A percentile compares a stretch with the other conserved stretches of the same genome.
Evolutionary conservation across 2,113 vertebrate genomes (phyloP).

Genomic region (Hipposideros armiger): DNA sequence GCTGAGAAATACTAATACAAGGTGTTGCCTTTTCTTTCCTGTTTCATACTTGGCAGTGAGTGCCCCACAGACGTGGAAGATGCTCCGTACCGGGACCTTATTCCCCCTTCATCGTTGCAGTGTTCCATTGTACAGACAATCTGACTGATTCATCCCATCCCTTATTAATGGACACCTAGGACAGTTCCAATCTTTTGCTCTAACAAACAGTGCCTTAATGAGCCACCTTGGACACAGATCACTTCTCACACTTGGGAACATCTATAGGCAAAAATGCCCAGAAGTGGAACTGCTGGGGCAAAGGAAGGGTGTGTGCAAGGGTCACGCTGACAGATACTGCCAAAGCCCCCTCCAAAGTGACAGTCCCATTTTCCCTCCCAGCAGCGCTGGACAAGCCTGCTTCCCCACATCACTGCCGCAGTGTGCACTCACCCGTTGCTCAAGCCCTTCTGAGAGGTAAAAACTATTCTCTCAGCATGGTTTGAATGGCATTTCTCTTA

Average conservation of each 20-base stretch:
- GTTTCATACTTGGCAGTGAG: background rate
- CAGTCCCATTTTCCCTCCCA: background rate
- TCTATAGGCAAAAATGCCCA: background rate
- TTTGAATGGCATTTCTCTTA: slow-evolving; percentile 11
- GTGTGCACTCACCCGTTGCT: background rate
- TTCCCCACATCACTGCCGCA: background rate
- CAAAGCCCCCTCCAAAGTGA: background rate
- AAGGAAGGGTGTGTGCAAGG: background rate
- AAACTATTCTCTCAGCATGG: background rate
- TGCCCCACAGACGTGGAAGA: background rate
- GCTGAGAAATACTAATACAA: background rate
- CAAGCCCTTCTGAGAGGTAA: background rate
- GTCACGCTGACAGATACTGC: background rate
- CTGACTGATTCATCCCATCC: background rate
- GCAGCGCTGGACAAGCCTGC: background rate
- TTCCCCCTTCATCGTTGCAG: background rate
- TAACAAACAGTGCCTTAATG: background rate
- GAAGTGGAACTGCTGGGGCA: background rate
- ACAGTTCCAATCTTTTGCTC: background rate
- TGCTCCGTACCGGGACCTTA: background rate
- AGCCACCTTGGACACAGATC: background rate
- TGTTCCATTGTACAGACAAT: background rate
- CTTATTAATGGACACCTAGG: rapidly evolving
- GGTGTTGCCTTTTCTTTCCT: background rate
- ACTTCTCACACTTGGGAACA: background rate